These are phyloP conservation scores for Idaea dimidiata DNA, from an alignment of 2,888 invertebrate species.

Conservation along the genomic window DNA sequence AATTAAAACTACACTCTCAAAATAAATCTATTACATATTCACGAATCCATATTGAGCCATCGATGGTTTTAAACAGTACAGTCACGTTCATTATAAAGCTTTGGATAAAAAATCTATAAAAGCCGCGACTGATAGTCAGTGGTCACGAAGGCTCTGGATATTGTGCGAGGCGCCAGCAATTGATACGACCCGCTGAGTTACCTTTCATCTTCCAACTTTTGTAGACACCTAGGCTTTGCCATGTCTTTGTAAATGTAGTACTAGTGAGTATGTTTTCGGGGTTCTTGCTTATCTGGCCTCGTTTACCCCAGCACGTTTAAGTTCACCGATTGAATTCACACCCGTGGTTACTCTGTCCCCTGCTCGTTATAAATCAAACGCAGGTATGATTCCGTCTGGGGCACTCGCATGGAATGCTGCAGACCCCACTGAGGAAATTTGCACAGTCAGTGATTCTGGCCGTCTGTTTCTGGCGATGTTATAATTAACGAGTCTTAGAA, in stretches of 20 bases:
- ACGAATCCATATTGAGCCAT: constrained; percentile 60
- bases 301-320: constrained; percentile 53
- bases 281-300: constrained; percentile 45
- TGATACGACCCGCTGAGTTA: constrained; percentile 68
- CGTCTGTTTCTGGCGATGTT: constrained; percentile 39
- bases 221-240: constrained; percentile 31
- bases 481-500: constrained; percentile 38
- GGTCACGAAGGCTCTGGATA: constrained; percentile 67
- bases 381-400: constrained; percentile 71
- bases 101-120: constrained; percentile 63
- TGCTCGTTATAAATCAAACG: constrained; percentile 77
- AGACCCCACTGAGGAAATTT: constrained; percentile 49
- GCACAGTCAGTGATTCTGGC: constrained; percentile 37
- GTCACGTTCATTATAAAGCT: constrained; percentile 63
- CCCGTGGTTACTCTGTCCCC: constrained; percentile 67
- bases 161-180: constrained; percentile 68
- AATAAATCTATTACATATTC: constrained; percentile 57
- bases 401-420: constrained; percentile 64
- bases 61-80: constrained; percentile 60
- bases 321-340: constrained; percentile 70
- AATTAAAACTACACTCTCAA: constrained; percentile 40
- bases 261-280: constrained; percentile 30
- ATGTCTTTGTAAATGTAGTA: constrained; percentile 24
- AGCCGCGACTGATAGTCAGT: constrained; percentile 67
- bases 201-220: constrained; percentile 51